These are phyloP conservation scores for Cromileptes altivelis DNA, from an alignment of 2,113 vertebrate species.

Conservation along the genomic window DNA sequence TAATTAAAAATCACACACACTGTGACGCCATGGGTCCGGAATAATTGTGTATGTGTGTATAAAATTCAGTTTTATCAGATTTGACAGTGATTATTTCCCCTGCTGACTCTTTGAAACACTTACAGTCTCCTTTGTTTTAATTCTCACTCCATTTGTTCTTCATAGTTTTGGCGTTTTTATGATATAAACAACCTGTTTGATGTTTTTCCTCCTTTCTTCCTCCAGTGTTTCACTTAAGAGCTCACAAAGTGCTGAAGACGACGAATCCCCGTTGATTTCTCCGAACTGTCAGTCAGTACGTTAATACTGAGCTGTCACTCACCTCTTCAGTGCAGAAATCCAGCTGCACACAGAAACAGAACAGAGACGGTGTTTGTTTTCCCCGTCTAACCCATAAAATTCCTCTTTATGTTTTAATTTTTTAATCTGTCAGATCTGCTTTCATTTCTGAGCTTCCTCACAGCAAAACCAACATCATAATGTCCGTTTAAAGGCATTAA, in stretches of 20 bases:
- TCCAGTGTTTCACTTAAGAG: neutral
- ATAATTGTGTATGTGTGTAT: conserved; percentile 13
- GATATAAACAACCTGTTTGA: neutral
- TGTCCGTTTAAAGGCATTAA: conserved; percentile 35
- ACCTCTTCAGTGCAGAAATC: neutral
- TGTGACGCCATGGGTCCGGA: neutral
- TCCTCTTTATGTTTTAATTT: conserved; percentile 9
- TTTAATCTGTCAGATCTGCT: conserved; percentile 45
- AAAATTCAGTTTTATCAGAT: conserved; percentile 23
- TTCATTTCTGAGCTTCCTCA: conserved; percentile 5
- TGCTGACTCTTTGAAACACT: conserved; percentile 8
- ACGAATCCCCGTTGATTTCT: neutral
- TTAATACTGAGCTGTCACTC: neutral
- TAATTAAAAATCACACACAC: conserved; percentile 17
- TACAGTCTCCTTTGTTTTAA: neutral
- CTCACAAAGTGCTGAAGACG: neutral
- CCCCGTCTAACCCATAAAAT: neutral
- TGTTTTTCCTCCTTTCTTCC: neutral
- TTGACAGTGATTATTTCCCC: conserved; percentile 31
- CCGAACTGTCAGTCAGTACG: neutral
- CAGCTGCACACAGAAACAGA: neutral
- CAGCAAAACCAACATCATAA: neutral
- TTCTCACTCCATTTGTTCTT: conserved; percentile 3
- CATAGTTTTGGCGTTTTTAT: neutral
- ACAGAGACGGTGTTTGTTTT: neutral